A percentile compares a stretch with the other conserved stretches of the same genome.
Evolutionary conservation across 2,888 invertebrate genomes (phyloP).

Genomic region (Eucera pruinosa): DNA sequence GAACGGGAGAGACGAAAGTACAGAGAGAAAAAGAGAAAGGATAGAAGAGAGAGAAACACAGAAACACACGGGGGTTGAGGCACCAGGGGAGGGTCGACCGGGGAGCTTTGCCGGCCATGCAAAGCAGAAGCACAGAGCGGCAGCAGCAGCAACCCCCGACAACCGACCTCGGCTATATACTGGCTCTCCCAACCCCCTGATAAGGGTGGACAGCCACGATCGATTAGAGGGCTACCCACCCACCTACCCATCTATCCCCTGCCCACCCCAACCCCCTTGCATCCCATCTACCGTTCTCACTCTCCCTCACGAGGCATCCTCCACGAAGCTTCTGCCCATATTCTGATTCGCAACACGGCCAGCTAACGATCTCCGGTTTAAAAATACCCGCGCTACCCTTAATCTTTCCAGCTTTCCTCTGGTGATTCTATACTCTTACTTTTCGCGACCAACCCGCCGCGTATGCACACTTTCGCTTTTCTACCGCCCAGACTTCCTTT

Average conservation of each 20-base stretch:
- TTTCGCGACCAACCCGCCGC: slow-evolving; percentile 10
- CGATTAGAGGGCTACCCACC: slow-evolving; percentile 83
- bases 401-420: slow-evolving; percentile 38
- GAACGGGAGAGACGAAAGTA: slow-evolving; percentile 5
- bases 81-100: slow-evolving; percentile 58
- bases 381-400: slow-evolving; percentile 62
- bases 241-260: slow-evolving; percentile 68
- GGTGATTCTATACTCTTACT: slow-evolving; percentile 32
- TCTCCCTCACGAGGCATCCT: slow-evolving; percentile 61
- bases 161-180: slow-evolving; percentile 75
- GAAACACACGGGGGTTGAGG: slow-evolving; percentile 44
- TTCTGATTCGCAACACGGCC: slow-evolving; percentile 77
- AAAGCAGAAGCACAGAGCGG: slow-evolving; percentile 75
- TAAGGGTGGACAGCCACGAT: slow-evolving; percentile 85
- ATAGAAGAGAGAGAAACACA: slow-evolving; percentile 13
- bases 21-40: slow-evolving; percentile 20
- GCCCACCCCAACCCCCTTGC: slow-evolving; percentile 57
- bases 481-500: not conserved
- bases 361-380: slow-evolving; percentile 74
- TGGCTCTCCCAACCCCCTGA: slow-evolving; percentile 80
- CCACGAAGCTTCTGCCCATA: slow-evolving; percentile 71
- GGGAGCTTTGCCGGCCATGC: slow-evolving; percentile 80
- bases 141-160: slow-evolving; percentile 69
- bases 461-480: slow-evolving; percentile 47
- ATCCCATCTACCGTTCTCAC: slow-evolving; percentile 62